phyloP scores from a whole-genome alignment of 2,113 vertebrate genomes.

The Macquaria australasica region DNA sequence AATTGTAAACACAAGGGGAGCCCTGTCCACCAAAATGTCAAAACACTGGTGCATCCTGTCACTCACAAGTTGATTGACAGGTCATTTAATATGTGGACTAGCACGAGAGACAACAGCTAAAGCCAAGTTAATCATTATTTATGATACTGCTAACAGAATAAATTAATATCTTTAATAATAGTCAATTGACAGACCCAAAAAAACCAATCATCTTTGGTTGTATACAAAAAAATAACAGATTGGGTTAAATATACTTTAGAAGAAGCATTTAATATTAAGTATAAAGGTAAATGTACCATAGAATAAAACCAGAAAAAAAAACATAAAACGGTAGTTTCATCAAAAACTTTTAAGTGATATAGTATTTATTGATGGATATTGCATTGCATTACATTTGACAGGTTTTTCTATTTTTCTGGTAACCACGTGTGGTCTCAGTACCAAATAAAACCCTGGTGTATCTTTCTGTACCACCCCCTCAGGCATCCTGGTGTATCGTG shows the following conservation, averaged over 20 bases:
- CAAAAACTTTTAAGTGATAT: not conserved
- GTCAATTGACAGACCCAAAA: not conserved
- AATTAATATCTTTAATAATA: not conserved
- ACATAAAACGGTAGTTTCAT: not conserved
- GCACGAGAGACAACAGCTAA: not conserved
- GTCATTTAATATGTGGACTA: not conserved
- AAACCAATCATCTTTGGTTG: no score
- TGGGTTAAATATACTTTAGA: not conserved
- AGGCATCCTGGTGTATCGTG: constrained; percentile 95
- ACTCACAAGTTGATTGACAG: not conserved
- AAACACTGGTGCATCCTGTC: not conserved
- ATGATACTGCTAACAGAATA: not conserved
- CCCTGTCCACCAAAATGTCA: not conserved
- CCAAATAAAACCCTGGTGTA: no score
- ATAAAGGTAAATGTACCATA: not conserved
- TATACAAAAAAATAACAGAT: not conserved
- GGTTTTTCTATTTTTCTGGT: no score
- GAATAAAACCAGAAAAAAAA: not conserved
- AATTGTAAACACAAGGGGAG: not conserved
- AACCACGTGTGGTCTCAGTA: not conserved
- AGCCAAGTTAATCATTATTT: not conserved
- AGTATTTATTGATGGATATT: not conserved
- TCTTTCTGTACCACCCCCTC: not conserved
- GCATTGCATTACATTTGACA: not conserved
- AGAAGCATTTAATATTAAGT: not conserved